Percentiles rank a stretch among this genome's conserved stretches.
Evolutionary conservation across 2,113 vertebrate genomes (phyloP).

Genomic region (Capreolus pygargus): DNA sequence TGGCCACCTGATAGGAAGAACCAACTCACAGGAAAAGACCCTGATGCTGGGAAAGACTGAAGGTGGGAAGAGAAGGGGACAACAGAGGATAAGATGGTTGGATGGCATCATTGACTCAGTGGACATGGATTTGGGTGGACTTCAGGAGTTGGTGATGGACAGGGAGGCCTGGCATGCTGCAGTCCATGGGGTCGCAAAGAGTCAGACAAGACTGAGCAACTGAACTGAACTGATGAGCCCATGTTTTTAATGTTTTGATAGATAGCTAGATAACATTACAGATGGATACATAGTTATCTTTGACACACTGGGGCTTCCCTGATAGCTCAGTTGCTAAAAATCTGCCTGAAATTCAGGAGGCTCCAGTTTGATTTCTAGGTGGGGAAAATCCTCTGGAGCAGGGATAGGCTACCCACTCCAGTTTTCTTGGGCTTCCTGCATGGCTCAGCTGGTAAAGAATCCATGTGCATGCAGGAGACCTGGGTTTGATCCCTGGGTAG

Average conservation of each 20-base stretch:
- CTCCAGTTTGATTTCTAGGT: neutral
- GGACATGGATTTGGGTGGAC: neutral
- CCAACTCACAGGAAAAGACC: too few species aligned
- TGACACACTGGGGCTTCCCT: neutral
- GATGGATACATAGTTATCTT: neutral
- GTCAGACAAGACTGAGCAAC: fast-evolving
- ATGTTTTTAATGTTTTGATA: neutral
- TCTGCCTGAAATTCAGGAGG: neutral
- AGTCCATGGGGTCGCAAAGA: neutral
- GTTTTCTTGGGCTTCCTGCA: neutral
- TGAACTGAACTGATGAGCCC: neutral
- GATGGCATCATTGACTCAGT: neutral
- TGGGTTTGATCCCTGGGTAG: fast-evolving
- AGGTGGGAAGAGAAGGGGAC: too few species aligned
- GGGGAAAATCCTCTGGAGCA: fast-evolving
- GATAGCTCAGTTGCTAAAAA: neutral
- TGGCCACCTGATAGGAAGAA: too few species aligned
- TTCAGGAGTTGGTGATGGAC: neutral
- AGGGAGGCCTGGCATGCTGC: fast-evolving
- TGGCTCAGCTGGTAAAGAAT: neutral
- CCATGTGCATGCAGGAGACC: neutral
- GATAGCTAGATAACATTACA: neutral
- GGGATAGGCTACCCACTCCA: neutral
- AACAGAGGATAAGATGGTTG: too few species aligned
- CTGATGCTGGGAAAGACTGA: too few species aligned